Evolutionary conservation across 2,888 invertebrate genomes (phyloP).

Genomic region (Orchesellides sinensis): DNA sequence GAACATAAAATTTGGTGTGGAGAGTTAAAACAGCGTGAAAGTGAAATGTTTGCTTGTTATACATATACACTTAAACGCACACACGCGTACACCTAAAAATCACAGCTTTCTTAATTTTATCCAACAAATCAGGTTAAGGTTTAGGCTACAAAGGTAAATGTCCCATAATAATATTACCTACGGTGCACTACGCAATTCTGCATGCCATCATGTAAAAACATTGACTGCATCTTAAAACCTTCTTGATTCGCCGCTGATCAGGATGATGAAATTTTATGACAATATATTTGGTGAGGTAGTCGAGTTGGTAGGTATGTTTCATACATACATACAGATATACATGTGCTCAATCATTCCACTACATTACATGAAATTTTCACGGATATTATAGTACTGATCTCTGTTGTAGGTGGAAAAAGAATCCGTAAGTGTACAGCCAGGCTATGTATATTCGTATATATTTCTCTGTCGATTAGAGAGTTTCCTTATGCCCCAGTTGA

Average conservation of each 20-base stretch:
- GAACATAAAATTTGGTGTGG: constrained; percentile 79
- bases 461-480: too few species aligned
- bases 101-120: too few species aligned
- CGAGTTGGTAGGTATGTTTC: background rate
- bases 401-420: background rate
- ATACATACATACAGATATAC: background rate
- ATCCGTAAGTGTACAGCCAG: too few species aligned
- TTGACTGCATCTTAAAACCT: background rate
- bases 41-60: constrained; percentile 52
- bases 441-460: too few species aligned
- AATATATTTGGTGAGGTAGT: too few species aligned
- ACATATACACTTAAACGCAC: background rate
- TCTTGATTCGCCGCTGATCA: background rate
- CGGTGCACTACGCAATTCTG: background rate
- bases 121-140: too few species aligned
- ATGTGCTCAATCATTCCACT: constrained; percentile 38
- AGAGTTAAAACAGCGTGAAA: constrained; percentile 60
- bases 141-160: too few species aligned
- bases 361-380: constrained; percentile 51
- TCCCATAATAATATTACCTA: too few species aligned
- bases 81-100: background rate
- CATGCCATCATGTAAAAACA: background rate
- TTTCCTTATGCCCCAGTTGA: too few species aligned
- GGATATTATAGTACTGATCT: background rate
- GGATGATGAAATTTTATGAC: constrained; percentile 1